These are phyloP conservation scores for Odontesthes bonariensis DNA, from an alignment of 2,113 vertebrate genomes.

Conservation along the genomic window DNA sequence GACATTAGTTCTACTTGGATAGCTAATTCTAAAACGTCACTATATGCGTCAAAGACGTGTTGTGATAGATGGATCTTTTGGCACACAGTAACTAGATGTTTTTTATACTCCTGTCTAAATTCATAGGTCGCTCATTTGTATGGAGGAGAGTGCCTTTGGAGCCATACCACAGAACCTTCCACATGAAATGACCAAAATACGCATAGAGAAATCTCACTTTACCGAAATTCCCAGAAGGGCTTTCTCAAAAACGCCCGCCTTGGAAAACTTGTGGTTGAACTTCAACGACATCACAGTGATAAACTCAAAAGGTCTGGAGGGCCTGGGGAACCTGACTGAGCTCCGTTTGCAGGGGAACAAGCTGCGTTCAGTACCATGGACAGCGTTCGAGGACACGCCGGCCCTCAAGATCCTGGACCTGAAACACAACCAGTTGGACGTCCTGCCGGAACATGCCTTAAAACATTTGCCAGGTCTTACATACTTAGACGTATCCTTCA, in stretches of 20 bases:
- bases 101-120: constrained; percentile 20
- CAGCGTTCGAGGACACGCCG: constrained; percentile 88
- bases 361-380: constrained; percentile 92
- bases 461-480: constrained; percentile 88
- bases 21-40: background rate
- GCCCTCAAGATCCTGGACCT: constrained; percentile 89
- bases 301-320: constrained; percentile 86
- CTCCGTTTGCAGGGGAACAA: constrained; percentile 92
- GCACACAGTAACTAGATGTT: no score
- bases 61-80: background rate
- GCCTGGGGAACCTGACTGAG: constrained; percentile 85
- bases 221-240: constrained; percentile 86
- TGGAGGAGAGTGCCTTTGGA: constrained; percentile 84
- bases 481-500: constrained; percentile 95
- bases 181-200: constrained; percentile 87
- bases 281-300: constrained; percentile 92
- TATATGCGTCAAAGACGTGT: background rate
- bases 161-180: constrained; percentile 87
- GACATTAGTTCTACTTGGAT: background rate
- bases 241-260: constrained; percentile 80
- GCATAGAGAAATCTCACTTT: constrained; percentile 91
- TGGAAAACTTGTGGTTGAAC: constrained; percentile 93
- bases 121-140: constrained; percentile 86
- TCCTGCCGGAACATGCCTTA: constrained; percentile 89
- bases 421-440: constrained; percentile 90